These are phyloP conservation scores for Epirrhoe tristata DNA, from an alignment of 2,888 invertebrate genomes.

Conservation along the genomic window DNA sequence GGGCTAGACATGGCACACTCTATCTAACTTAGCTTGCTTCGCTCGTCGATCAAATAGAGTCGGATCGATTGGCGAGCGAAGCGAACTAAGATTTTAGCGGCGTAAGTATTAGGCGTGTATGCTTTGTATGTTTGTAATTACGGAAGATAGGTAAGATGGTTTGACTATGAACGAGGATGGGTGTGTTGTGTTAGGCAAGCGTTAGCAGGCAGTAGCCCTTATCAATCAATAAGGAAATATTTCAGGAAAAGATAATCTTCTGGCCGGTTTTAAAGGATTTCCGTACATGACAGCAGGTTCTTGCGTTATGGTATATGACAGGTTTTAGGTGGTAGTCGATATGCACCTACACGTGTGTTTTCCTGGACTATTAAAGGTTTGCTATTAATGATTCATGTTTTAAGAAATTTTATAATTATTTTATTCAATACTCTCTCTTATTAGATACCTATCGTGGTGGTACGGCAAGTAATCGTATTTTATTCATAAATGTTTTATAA, in stretches of 20 bases:
- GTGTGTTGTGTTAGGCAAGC: background rate
- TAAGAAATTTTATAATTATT: background rate
- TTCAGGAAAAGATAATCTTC: constrained; percentile 22
- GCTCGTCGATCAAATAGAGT: no score
- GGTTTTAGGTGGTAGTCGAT: constrained; percentile 3
- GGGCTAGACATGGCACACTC: no score
- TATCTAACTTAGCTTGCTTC: no score
- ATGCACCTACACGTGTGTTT: background rate
- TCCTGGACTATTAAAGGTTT: background rate
- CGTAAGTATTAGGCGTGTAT: no score
- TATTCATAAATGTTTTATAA: no score
- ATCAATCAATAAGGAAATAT: constrained; percentile 12
- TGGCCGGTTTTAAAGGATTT: constrained; percentile 28
- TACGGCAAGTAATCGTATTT: no score
- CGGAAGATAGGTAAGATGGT: no score
- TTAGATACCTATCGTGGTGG: no score
- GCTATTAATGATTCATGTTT: background rate
- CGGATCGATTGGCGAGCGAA: no score
- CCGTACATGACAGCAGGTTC: constrained; percentile 26
- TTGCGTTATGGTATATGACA: constrained; percentile 2
- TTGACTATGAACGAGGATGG: no score
- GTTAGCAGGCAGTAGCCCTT: constrained; percentile 12
- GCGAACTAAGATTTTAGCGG: no score
- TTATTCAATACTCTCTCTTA: background rate
- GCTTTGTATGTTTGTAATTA: no score